Conservation (phyloP, 2,888 invertebrate genomes). For the Scaptomyza caliginosa region DNA sequence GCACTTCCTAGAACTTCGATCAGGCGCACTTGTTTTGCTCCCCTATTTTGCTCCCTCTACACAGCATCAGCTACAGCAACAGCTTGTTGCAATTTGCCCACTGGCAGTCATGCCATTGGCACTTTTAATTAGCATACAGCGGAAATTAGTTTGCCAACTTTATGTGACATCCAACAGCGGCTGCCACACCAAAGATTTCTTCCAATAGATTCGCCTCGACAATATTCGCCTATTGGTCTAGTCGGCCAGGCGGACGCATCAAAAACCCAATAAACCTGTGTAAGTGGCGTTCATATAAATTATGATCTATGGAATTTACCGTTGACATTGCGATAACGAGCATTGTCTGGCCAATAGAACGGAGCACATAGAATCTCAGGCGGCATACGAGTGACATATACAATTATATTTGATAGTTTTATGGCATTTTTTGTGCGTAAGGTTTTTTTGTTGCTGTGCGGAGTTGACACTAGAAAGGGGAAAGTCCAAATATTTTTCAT, state of each 20-base stretch:
- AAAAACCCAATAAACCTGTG: constrained; percentile 23
- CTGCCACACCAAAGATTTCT: constrained; percentile 24
- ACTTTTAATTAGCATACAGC: constrained; percentile 74
- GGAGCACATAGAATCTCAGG: constrained; percentile 31
- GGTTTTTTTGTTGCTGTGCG: constrained; percentile 18
- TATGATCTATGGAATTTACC: constrained; percentile 64
- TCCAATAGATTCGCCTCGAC: constrained; percentile 2
- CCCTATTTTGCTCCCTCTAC: constrained; percentile 14
- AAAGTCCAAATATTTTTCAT: not conserved
- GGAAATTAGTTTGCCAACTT: constrained; percentile 68
- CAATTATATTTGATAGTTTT: constrained; percentile 70
- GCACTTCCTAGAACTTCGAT: constrained; percentile 67
- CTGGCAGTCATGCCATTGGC: constrained; percentile 54
- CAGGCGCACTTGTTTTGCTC: constrained; percentile 46
- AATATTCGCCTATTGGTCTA: not conserved
- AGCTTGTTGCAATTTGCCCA: constrained; percentile 64
- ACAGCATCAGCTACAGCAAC: not conserved
- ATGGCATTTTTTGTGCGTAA: constrained; percentile 44
- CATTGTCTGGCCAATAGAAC: constrained; percentile 34
- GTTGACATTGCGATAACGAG: constrained; percentile 68
- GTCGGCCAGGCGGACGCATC: constrained; percentile 7
- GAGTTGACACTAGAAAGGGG: not conserved
- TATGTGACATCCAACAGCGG: constrained; percentile 52
- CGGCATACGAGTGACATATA: constrained; percentile 33
- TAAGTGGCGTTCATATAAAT: constrained; percentile 57